phyloP scores from a whole-genome alignment of 2,797 vertebrate species.

The Hypotaenidia philippensis region DNA sequence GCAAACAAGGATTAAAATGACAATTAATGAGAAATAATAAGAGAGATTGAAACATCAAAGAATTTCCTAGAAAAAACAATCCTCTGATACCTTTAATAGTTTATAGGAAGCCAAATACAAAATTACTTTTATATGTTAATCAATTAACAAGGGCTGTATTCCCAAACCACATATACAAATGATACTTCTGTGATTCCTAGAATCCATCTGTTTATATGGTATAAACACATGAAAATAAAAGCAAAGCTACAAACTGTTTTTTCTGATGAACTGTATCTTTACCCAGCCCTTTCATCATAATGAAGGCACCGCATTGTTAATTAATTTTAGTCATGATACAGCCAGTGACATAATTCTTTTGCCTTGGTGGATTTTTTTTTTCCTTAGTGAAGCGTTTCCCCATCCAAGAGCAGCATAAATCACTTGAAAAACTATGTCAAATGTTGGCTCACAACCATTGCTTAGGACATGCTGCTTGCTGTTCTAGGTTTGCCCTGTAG shows the following conservation, averaged over 20 bases:
- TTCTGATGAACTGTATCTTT: conserved; percentile 22
- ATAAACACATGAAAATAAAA: conserved; percentile 39
- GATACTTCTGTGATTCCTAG: background rate
- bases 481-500: background rate
- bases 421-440: background rate
- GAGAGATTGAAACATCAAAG: background rate
- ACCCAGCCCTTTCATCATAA: conserved; percentile 48
- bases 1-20: conserved; percentile 14
- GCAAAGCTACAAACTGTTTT: conserved; percentile 7
- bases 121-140: background rate
- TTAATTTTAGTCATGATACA: conserved; percentile 55
- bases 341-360: conserved; percentile 47
- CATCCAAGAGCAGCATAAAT: conserved; percentile 7
- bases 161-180: background rate
- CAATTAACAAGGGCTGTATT: background rate
- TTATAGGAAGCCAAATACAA: background rate
- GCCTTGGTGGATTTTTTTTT: conserved; percentile 19
- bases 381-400: background rate
- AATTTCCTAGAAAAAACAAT: background rate
- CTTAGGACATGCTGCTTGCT: background rate
- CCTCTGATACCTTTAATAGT: background rate
- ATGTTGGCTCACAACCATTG: background rate
- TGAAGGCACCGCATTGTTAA: conserved; percentile 44
- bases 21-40: background rate
- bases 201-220: background rate